A percentile compares a stretch with the other conserved stretches of the same genome.
Evolutionary conservation across 2,888 invertebrate species (phyloP).

Genomic region (Tenodera sinensis): DNA sequence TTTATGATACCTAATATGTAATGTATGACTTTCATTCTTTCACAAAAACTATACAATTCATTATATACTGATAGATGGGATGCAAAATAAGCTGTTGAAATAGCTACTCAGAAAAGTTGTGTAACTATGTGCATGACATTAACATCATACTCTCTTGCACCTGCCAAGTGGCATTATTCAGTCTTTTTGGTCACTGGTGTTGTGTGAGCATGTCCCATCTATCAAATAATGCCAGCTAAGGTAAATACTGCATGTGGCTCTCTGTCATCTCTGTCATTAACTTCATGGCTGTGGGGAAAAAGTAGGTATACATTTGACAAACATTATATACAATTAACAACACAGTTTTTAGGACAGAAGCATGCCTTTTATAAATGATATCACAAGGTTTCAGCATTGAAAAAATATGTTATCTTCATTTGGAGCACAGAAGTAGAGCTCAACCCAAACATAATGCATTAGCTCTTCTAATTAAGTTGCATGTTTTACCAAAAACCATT

Average conservation of each 20-base stretch:
- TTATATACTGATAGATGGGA: background rate
- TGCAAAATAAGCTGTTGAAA: background rate
- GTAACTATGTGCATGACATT: background rate
- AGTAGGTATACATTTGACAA: background rate
- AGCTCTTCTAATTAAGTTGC: background rate
- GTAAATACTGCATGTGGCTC: slow-evolving; percentile 15
- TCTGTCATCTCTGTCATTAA: background rate
- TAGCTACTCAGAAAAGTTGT: background rate
- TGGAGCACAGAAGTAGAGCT: background rate
- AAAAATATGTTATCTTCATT: background rate
- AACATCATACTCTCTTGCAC: background rate
- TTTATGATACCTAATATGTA: slow-evolving; percentile 8
- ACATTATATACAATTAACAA: background rate
- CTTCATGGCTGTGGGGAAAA: background rate
- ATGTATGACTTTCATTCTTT: background rate
- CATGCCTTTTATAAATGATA: slow-evolving; percentile 15
- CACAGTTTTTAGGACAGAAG: background rate
- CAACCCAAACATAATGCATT: background rate
- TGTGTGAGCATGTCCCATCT: slow-evolving; percentile 2
- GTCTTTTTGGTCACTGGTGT: slow-evolving; percentile 9
- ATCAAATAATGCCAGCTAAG: slow-evolving; percentile 17
- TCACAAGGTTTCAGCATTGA: slow-evolving; percentile 17
- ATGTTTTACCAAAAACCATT: background rate
- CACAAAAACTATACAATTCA: background rate
- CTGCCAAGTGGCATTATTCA: background rate